Conservation (phyloP, 2,888 invertebrate genomes). For the Arge pagana region DNA sequence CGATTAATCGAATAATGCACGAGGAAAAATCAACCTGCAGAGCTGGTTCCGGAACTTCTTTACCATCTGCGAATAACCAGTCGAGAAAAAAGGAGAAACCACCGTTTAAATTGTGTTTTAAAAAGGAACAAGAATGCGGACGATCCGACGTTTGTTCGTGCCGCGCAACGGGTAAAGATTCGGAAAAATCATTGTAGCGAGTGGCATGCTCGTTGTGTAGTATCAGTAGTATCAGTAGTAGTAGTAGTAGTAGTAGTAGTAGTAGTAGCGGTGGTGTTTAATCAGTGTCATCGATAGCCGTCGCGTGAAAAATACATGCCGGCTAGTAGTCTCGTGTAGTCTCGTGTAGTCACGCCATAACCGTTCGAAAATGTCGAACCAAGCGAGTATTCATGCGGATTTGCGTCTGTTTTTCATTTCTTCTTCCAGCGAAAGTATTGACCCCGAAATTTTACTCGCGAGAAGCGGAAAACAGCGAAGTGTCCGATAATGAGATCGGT, state of each 20-base stretch:
- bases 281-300: no score
- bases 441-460: constrained; percentile 48
- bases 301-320: no score
- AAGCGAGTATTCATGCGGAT: no score
- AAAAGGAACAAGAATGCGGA: constrained; percentile 42
- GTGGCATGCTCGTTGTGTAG: no score
- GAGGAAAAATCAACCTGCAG: no score
- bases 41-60: constrained; percentile 2
- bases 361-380: no score
- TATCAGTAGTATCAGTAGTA: no score
- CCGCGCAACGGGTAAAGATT: constrained; percentile 39
- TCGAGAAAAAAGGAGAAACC: constrained; percentile 29
- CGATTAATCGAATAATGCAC: no score
- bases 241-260: no score
- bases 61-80: not conserved
- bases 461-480: constrained; percentile 28
- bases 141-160: constrained; percentile 39
- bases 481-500: constrained; percentile 29
- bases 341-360: no score
- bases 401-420: not conserved
- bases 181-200: not conserved
- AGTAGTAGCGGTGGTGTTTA: no score
- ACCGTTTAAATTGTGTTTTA: constrained; percentile 48
- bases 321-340: no score
- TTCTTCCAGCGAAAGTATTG: constrained; percentile 39